Evolutionary conservation across 2,888 invertebrate genomes (phyloP).

Genomic region (Zelleria hepariella): DNA sequence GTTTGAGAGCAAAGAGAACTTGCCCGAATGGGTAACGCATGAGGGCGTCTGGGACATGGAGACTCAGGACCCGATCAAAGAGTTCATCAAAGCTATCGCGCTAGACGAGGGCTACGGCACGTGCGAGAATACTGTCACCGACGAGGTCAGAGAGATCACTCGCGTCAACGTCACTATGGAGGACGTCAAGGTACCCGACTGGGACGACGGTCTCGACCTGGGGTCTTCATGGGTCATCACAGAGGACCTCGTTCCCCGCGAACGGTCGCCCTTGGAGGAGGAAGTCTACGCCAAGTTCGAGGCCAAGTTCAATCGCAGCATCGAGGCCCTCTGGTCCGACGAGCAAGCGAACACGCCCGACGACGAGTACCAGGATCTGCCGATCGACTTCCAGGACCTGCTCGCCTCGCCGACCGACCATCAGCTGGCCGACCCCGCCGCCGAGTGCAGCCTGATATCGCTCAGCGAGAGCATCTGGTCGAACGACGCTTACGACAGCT

Average conservation of each 20-base stretch:
- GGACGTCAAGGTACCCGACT: constrained; percentile 46
- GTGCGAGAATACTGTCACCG: constrained; percentile 60
- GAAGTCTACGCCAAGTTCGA: constrained; percentile 73
- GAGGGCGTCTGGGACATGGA: constrained; percentile 68
- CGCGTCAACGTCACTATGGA: constrained; percentile 32
- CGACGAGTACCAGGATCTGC: constrained; percentile 73
- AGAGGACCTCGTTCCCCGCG: constrained; percentile 39
- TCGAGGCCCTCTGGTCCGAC: constrained; percentile 78
- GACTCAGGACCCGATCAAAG: constrained; percentile 59
- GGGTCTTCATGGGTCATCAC: constrained; percentile 45
- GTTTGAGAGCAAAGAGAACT: constrained; percentile 54
- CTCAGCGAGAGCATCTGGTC: constrained; percentile 51
- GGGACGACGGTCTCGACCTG: constrained; percentile 47
- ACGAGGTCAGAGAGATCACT: constrained; percentile 41
- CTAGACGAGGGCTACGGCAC: constrained; percentile 68
- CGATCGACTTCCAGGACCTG: constrained; percentile 73
- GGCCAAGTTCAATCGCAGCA: constrained; percentile 78
- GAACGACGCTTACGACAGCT: constrained; percentile 20
- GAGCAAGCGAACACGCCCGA: constrained; percentile 60
- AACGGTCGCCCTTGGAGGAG: constrained; percentile 52
- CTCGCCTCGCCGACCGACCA: constrained; percentile 72
- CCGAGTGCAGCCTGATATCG: constrained; percentile 42
- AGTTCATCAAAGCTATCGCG: constrained; percentile 60
- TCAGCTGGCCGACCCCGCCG: constrained; percentile 51
- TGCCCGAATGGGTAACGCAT: constrained; percentile 71